Conservation (phyloP, 2,113 vertebrate species). For the Zootoca vivipara region DNA sequence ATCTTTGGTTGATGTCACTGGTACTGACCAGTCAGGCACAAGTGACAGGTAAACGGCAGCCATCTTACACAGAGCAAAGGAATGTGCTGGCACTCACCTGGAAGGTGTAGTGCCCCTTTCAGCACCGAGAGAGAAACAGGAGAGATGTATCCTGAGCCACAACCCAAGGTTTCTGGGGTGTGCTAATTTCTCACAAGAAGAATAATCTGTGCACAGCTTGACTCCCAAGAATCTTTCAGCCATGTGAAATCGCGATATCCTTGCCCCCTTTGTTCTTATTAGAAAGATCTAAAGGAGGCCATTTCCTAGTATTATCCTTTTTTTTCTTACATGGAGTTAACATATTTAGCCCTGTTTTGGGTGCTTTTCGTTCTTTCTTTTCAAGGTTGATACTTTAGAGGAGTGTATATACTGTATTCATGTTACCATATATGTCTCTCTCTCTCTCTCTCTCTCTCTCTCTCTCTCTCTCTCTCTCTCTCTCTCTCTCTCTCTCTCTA, state of each 20-base stretch:
- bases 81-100: background rate
- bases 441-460: too few relatives aligned
- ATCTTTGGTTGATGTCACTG: background rate
- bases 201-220: background rate
- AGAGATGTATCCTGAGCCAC: background rate
- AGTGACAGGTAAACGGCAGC: background rate
- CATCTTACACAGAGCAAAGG: background rate
- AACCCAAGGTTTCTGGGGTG: background rate
- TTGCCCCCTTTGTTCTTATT: slow-evolving; percentile 33
- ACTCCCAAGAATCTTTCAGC: background rate
- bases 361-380: slow-evolving; percentile 25
- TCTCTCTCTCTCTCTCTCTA: too few relatives aligned
- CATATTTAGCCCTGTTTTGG: slow-evolving; percentile 49
- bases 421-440: slow-evolving; percentile 75
- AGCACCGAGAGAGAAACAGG: background rate
- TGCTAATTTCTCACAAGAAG: background rate
- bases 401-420: slow-evolving; percentile 60
- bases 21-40: background rate
- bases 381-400: slow-evolving; percentile 61
- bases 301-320: slow-evolving; percentile 52
- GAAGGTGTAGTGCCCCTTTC: background rate
- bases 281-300: slow-evolving; percentile 70
- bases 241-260: slow-evolving; percentile 32
- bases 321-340: slow-evolving; percentile 46
- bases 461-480: too few relatives aligned